phyloP scores from a whole-genome alignment of 2,113 vertebrate genomes.

The Cariama cristata region DNA sequence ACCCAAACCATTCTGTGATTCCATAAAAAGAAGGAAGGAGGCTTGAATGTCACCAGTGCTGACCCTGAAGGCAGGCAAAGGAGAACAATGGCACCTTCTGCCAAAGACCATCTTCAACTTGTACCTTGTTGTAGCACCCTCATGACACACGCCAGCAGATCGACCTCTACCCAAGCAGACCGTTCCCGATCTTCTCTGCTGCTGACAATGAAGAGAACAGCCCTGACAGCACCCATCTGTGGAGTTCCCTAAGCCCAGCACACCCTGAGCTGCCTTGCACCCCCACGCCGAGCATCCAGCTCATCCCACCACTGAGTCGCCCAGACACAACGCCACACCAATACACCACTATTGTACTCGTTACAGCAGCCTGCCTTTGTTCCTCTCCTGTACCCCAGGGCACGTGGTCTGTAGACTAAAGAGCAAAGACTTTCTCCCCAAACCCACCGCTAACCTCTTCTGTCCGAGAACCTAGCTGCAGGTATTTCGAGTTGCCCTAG shows the following conservation, averaged over 20 bases:
- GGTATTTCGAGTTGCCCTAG: not conserved
- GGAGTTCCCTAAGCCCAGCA: not conserved
- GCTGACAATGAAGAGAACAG: not conserved
- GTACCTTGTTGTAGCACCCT: no score
- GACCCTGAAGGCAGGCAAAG: not conserved
- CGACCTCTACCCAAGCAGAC: not conserved
- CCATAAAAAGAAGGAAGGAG: not conserved
- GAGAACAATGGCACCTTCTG: not conserved
- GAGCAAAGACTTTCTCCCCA: not conserved
- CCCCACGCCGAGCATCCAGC: fast-evolving
- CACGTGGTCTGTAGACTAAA: fast-evolving
- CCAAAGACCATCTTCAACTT: not conserved
- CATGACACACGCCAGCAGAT: fast-evolving
- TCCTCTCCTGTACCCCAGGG: not conserved
- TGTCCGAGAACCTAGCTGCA: fast-evolving
- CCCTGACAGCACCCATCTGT: not conserved
- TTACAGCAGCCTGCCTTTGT: not conserved
- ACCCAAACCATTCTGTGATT: not conserved
- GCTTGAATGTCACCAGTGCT: not conserved
- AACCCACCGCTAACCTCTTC: not conserved
- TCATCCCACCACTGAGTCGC: not conserved
- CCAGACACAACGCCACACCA: not conserved
- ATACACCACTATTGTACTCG: fast-evolving
- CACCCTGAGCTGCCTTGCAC: not conserved
- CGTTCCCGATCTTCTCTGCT: not conserved